Percentiles rank a stretch among this genome's conserved stretches.
Evolutionary conservation across 2,888 invertebrate genomes (phyloP).

Genomic region (Sthenelais limicola): DNA sequence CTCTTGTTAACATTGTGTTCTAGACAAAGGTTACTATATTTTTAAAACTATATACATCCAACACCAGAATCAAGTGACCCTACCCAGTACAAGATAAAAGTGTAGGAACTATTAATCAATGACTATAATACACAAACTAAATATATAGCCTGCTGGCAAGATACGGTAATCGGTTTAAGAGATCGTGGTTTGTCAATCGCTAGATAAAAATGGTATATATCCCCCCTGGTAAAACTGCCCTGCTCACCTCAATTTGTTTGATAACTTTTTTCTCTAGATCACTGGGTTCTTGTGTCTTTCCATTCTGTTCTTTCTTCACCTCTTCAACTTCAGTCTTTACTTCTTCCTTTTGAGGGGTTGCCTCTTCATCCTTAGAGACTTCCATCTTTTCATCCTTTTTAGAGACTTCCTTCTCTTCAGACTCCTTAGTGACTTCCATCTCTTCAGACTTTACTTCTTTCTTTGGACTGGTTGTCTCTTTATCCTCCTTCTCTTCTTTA

Average conservation of each 20-base stretch:
- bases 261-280: slow-evolving; percentile 53
- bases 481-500: neutral
- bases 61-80: too few species aligned
- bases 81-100: too few species aligned
- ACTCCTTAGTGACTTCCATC: neutral
- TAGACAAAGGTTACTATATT: too few species aligned
- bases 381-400: neutral
- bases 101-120: too few species aligned
- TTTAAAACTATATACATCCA: too few species aligned
- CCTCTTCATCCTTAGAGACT: slow-evolving; percentile 19
- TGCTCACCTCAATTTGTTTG: slow-evolving; percentile 67
- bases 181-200: too few species aligned
- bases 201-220: too few species aligned
- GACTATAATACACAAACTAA: too few species aligned
- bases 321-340: slow-evolving; percentile 17
- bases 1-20: too few species aligned
- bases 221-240: too few species aligned
- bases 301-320: neutral
- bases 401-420: neutral
- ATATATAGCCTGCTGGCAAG: too few species aligned
- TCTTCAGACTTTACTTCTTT: neutral
- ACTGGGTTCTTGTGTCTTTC: slow-evolving; percentile 31
- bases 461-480: neutral
- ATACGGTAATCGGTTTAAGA: too few species aligned
- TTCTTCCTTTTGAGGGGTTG: slow-evolving; percentile 19